Conservation (phyloP, 64 coral and sea anemone species). For the Anthopleura sola region DNA sequence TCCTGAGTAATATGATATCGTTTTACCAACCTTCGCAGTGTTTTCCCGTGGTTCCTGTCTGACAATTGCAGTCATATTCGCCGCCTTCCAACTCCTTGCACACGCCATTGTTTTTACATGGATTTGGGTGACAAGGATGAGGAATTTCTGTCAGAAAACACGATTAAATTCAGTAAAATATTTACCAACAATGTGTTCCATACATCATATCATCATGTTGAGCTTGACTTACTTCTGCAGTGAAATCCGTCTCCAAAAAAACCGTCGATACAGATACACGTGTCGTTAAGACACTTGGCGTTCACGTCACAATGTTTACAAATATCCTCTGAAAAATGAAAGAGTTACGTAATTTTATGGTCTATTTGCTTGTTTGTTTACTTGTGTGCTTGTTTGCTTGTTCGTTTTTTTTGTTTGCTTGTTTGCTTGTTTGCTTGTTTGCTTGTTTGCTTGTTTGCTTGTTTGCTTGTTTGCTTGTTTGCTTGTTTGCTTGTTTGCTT, state of each 20-base stretch:
- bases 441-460: too few relatives aligned
- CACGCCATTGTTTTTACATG: conserved; percentile 83
- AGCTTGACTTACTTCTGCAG: conserved; percentile 68
- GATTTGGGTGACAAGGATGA: conserved; percentile 93
- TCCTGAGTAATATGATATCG: too few relatives aligned
- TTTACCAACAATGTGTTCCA: too few relatives aligned
- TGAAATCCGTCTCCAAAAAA: conserved; percentile 81
- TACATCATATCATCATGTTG: too few relatives aligned
- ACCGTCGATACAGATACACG: conserved; percentile 75
- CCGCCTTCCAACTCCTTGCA: conserved; percentile 76
- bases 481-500: too few relatives aligned
- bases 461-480: too few relatives aligned
- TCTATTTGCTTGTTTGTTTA: too few relatives aligned
- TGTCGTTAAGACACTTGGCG: conserved; percentile 84
- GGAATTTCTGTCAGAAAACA: conserved; percentile 59
- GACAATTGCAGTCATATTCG: conserved; percentile 90
- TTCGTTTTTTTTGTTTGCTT: too few relatives aligned
- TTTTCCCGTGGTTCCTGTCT: conserved; percentile 70
- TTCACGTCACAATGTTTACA: conserved; percentile 83
- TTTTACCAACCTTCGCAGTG: conserved; percentile 83
- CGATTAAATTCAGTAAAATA: background rate
- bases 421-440: too few relatives aligned
- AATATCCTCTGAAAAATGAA: conserved; percentile 66
- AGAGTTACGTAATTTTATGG: background rate
- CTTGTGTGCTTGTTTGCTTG: too few relatives aligned